Conservation (phyloP, 2,113 vertebrate genomes). For the Rafetus swinhoei region DNA sequence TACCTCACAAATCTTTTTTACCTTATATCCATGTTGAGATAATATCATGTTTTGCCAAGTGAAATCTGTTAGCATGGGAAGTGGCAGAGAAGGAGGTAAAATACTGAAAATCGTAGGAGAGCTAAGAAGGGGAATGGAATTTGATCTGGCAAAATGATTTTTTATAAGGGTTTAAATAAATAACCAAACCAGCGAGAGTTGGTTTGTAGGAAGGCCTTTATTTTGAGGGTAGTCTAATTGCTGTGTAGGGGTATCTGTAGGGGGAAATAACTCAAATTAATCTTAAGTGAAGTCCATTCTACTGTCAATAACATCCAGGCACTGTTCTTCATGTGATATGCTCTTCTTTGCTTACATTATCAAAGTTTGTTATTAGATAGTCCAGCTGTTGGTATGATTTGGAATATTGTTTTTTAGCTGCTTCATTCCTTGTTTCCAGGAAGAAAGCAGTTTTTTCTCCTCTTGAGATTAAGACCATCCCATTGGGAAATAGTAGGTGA, state of each 20-base stretch:
- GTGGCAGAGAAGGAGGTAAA: neutral
- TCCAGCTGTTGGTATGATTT: neutral
- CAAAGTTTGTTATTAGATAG: neutral
- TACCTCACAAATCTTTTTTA: neutral
- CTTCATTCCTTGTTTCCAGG: neutral
- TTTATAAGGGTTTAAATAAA: neutral
- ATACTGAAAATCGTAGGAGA: neutral
- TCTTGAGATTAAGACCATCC: neutral
- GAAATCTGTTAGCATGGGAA: neutral
- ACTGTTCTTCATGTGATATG: neutral
- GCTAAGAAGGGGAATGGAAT: neutral
- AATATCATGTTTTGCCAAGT: neutral
- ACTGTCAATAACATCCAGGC: neutral
- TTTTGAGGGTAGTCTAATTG: neutral
- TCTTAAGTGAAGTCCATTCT: neutral
- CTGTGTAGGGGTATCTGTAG: neutral
- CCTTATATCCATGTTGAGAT: neutral
- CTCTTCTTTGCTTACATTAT: neutral
- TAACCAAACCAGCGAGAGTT: neutral
- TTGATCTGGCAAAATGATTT: neutral
- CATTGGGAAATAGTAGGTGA: neutral
- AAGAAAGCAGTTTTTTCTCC: neutral
- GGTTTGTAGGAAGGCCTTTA: neutral
- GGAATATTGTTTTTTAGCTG: neutral
- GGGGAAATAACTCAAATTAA: neutral